phyloP scores from a whole-genome alignment of 2,888 invertebrate species.

The Augochlorella aurata region DNA sequence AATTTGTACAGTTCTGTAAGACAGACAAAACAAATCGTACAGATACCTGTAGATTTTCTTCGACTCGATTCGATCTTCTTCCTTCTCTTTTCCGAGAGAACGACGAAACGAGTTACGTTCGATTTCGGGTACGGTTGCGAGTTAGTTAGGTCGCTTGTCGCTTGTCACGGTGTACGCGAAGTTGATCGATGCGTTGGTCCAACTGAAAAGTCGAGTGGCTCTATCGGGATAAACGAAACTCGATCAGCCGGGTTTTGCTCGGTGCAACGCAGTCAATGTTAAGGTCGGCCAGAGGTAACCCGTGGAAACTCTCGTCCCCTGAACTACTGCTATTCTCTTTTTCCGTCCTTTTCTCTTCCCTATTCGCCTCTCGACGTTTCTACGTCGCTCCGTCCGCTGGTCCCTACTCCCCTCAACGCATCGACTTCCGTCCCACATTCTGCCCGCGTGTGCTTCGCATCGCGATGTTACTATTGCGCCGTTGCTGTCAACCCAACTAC shows the following conservation, averaged over 20 bases:
- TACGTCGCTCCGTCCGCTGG: neutral
- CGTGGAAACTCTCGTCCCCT: constrained; percentile 48
- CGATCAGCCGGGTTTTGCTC: constrained; percentile 11
- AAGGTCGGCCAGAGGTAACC: constrained; percentile 66
- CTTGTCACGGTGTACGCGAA: too few relatives aligned
- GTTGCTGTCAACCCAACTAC: constrained; percentile 16
- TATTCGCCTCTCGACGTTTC: constrained; percentile 17
- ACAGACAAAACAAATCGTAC: neutral
- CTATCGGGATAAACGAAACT: neutral
- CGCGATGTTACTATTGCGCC: constrained; percentile 33
- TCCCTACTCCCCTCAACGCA: neutral
- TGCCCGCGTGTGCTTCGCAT: neutral
- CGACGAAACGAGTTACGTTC: too few relatives aligned
- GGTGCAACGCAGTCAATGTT: constrained; percentile 67
- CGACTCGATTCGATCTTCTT: neutral
- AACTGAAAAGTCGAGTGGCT: neutral
- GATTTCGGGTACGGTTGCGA: too few relatives aligned
- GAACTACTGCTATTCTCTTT: constrained; percentile 37
- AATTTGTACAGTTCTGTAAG: constrained; percentile 94
- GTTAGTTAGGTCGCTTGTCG: too few relatives aligned
- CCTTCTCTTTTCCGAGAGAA: too few relatives aligned
- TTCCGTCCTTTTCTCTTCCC: constrained; percentile 30
- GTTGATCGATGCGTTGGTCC: too few relatives aligned
- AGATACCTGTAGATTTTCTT: neutral
- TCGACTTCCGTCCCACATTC: constrained; percentile 15